Percentiles rank a stretch among this genome's conserved stretches.
Conservation (phyloP, 2,888 invertebrate species). For the Charanyca ferruginea region DNA sequence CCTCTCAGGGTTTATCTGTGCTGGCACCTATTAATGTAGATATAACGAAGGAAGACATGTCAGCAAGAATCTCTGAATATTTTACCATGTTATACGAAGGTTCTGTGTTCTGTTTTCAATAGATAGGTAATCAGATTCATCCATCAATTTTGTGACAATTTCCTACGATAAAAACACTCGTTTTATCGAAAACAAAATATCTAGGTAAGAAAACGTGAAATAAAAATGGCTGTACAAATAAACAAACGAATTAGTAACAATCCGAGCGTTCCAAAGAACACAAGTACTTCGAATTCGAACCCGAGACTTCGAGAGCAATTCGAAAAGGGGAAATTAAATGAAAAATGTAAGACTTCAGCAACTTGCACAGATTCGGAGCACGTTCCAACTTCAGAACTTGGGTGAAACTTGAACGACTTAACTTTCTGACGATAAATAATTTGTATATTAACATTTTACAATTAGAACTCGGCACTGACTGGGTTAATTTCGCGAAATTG, state of each 20-base stretch:
- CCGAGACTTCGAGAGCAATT: constrained; percentile 29
- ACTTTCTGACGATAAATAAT: constrained; percentile 50
- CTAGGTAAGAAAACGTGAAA: constrained; percentile 7
- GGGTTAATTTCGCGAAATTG: constrained; percentile 47
- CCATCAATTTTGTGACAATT: constrained; percentile 47
- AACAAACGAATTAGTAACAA: constrained; percentile 31
- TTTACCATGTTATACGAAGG: constrained; percentile 8
- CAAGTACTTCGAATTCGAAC: constrained; percentile 25
- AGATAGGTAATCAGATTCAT: constrained; percentile 25
- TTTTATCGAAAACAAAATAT: constrained; percentile 22
- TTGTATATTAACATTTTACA: constrained; percentile 53
- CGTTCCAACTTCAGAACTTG: constrained; percentile 37
- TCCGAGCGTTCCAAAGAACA: constrained; percentile 26
- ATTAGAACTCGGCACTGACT: constrained; percentile 38
- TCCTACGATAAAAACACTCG: constrained; percentile 20
- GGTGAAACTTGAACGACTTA: constrained; percentile 28
- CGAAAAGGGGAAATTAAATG: constrained; percentile 52
- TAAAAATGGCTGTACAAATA: constrained; percentile 6
- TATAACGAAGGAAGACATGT: constrained; percentile 3
- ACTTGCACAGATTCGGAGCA: constrained; percentile 46
- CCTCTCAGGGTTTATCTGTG: no score
- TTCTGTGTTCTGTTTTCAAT: constrained; percentile 13
- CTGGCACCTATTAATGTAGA: no score
- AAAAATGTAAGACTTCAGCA: constrained; percentile 56
- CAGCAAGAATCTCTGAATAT: background rate